Evolutionary conservation across 2,113 vertebrate genomes (phyloP), one percentile per base, ranked within the genome.

Genomic region (Poecilia latipinna): DNA sequence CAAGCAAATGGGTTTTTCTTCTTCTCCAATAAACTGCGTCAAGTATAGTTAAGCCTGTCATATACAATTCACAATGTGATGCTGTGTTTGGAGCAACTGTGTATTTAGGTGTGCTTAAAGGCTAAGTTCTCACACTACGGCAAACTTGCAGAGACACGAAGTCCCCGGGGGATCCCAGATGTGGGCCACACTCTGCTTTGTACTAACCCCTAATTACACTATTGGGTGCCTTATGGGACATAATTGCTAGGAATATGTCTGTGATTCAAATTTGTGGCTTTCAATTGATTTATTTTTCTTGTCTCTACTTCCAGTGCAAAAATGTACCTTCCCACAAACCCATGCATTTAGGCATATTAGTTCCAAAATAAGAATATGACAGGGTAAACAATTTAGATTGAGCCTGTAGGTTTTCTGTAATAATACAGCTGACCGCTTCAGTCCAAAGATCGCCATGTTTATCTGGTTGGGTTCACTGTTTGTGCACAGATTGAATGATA

Each of bases 131-230:
- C 94, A 94, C 94, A 94, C 87, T 93, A 78, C 79, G 67, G 80
- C 68, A 85, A 88, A 82, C 92, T 84, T 86, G 91, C 87, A 80
- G 86, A 91, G 92, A 89, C 92, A 70, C 11, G 78, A 82, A 87
- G 78, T 88, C 92, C 92, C 90, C 12, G 31, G 84, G 86, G 92
- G 87, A 93, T 88, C 86, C 86, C 91, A 94, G 91, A 93, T 93
- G 91, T 92, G 91, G 92, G 88, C 87, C 88, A 86, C 69, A 82
- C 83, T 93, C 72, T 75, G 80, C 86, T 87, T 70, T 74, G 70
- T 78, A 82, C 90, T 86, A 93, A 92, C 92, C 88, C 82, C 71
- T 94, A 94, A 94, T 94, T 94, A 94, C 79, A 72, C 86, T 83
- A 91, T 91, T 90, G 92, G 83, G 90, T 92, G 80, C 73, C 64